Evolutionary conservation across 2,888 invertebrate species (phyloP).

Genomic region (Megamerina dolium): DNA sequence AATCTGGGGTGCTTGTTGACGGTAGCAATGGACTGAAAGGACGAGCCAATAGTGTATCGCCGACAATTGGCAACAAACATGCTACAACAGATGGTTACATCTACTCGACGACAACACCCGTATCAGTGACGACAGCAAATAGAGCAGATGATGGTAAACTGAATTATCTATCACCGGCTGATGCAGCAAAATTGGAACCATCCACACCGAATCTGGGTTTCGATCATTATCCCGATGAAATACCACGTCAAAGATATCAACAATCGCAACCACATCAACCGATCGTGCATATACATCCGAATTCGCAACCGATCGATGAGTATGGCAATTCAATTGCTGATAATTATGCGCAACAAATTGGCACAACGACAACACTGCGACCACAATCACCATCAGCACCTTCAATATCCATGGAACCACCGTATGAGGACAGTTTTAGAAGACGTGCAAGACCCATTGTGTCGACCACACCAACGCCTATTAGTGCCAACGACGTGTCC

Average conservation of each 20-base stretch:
- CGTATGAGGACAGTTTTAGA: slow-evolving; percentile 23
- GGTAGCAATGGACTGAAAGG: slow-evolving; percentile 24
- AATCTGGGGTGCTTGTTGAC: slow-evolving; percentile 56
- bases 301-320: slow-evolving; percentile 35
- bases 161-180: slow-evolving; percentile 39
- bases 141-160: slow-evolving; percentile 30
- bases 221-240: slow-evolving; percentile 45
- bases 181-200: slow-evolving; percentile 44
- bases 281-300: slow-evolving; percentile 35
- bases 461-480: slow-evolving; percentile 35
- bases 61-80: slow-evolving; percentile 16
- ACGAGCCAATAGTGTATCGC: slow-evolving; percentile 15
- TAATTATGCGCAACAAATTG: slow-evolving; percentile 22
- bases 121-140: slow-evolving; percentile 21
- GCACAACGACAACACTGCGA: slow-evolving; percentile 20
- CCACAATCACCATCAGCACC: slow-evolving; percentile 19
- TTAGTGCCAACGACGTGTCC: slow-evolving; percentile 26
- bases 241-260: slow-evolving; percentile 20
- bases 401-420: slow-evolving; percentile 37
- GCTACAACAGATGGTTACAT: slow-evolving; percentile 13
- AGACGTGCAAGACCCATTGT: slow-evolving; percentile 35
- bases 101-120: slow-evolving; percentile 27
- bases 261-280: slow-evolving; percentile 21
- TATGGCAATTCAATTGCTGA: slow-evolving; percentile 23
- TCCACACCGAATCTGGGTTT: slow-evolving; percentile 40